phyloP scores from a whole-genome alignment of 2,797 vertebrate genomes.

The Enteromius anoplus region DNA sequence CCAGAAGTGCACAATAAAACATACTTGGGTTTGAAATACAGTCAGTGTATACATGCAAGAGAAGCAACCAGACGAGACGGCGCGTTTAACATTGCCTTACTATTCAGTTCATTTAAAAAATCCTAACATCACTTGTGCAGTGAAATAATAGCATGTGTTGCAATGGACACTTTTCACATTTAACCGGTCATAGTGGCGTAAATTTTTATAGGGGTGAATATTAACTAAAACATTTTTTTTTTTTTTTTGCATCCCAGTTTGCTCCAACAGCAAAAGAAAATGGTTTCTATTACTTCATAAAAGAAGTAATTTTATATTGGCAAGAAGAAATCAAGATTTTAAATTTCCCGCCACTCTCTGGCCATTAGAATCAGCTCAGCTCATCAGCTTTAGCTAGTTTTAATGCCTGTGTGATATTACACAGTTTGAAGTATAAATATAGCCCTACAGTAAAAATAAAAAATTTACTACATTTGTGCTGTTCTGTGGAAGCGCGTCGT shows the following conservation, averaged over 20 bases:
- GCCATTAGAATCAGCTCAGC: not conserved
- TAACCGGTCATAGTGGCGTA: not conserved
- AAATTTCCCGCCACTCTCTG: not conserved
- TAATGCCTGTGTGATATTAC: not conserved
- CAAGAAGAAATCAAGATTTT: not conserved
- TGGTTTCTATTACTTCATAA: not conserved
- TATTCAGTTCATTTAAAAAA: not conserved
- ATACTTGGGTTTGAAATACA: not conserved
- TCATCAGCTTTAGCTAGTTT: not conserved
- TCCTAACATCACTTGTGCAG: not conserved
- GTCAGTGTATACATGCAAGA: constrained; percentile 4
- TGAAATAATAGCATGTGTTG: constrained; percentile 5
- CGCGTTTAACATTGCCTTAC: not conserved
- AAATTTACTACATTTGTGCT: not conserved
- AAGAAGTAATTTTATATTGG: not conserved
- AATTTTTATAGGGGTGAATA: not conserved
- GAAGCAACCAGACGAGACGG: not conserved
- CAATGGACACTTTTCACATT: constrained; percentile 11
- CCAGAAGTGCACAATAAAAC: not conserved
- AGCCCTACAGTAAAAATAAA: not conserved
- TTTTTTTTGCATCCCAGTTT: not conserved
- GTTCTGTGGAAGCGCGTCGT: not conserved
- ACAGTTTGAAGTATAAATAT: not conserved
- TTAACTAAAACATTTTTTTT: not conserved
- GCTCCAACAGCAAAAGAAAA: not conserved